Conservation (phyloP, 2,797 vertebrate genomes). For the Tenualosa ilisha region DNA sequence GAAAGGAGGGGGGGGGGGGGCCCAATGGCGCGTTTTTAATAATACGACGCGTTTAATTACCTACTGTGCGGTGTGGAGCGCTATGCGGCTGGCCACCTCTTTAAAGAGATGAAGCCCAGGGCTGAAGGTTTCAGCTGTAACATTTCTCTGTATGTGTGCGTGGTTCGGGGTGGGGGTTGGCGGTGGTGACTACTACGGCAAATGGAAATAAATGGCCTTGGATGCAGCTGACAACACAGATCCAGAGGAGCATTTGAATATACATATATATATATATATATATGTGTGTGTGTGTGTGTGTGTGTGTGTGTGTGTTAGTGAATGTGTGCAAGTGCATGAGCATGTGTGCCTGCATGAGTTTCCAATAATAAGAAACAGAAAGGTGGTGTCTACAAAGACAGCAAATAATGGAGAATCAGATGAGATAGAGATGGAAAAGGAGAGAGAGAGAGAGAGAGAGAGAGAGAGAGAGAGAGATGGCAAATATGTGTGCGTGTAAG, state of each 20-base stretch:
- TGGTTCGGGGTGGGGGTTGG: neutral
- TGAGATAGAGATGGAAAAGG: neutral
- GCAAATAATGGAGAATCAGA: neutral
- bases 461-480: constrained; percentile 3
- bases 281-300: neutral
- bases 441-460: neutral
- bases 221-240: constrained; percentile 23
- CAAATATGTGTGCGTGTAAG: neutral
- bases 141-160: neutral
- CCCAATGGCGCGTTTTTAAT: constrained; percentile 40
- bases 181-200: neutral
- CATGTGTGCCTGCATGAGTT: neutral
- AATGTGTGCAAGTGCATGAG: neutral
- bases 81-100: neutral
- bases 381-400: neutral
- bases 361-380: neutral
- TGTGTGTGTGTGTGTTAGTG: neutral
- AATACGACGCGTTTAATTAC: constrained; percentile 45
- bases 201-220: constrained; percentile 36
- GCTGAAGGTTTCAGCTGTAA: neutral
- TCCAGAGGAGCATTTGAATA: constrained; percentile 2
- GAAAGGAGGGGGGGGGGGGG: neutral
- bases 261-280: neutral
- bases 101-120: constrained; percentile 10
- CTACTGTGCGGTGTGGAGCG: constrained; percentile 31